Evolutionary conservation across 2,113 vertebrate species (phyloP).

Genomic region (Chrysemys picta): DNA sequence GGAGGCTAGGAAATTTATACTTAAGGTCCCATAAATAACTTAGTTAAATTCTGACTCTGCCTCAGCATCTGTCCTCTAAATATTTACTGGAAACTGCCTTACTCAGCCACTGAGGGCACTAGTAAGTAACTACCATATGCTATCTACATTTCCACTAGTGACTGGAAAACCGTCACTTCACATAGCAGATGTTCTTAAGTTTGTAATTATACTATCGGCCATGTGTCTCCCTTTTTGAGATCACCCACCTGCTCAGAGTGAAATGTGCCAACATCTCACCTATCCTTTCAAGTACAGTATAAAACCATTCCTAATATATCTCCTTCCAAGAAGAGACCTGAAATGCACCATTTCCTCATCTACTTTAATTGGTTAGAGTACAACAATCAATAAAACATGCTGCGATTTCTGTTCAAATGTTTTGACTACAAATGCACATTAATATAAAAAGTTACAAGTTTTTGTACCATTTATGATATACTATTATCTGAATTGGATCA

Average conservation of each 20-base stretch:
- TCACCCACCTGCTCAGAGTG: not conserved
- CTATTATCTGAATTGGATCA: slow-evolving; percentile 59
- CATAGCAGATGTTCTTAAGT: not conserved
- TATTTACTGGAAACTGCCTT: not conserved
- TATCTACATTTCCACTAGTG: not conserved
- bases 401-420: slow-evolving; percentile 59
- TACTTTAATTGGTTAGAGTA: slow-evolving; percentile 31
- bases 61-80: not conserved
- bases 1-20: not conserved
- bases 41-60: not conserved
- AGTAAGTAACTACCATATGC: not conserved
- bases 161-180: not conserved
- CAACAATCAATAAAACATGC: slow-evolving; percentile 73
- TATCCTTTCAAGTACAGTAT: not conserved
- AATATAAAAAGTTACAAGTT: slow-evolving; percentile 60
- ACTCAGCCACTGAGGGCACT: not conserved
- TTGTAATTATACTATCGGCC: not conserved
- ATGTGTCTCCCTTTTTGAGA: not conserved
- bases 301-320: slow-evolving; percentile 20
- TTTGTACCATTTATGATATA: slow-evolving; percentile 74
- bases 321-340: slow-evolving; percentile 51
- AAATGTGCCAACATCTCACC: not conserved
- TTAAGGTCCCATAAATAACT: not conserved
- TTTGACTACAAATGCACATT: slow-evolving; percentile 71
- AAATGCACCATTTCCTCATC: slow-evolving; percentile 50